A percentile compares a stretch with the other conserved stretches of the same genome.
Conservation (phyloP, 92 coral and sea anemone species). For the Pocillopora grandis region DNA sequence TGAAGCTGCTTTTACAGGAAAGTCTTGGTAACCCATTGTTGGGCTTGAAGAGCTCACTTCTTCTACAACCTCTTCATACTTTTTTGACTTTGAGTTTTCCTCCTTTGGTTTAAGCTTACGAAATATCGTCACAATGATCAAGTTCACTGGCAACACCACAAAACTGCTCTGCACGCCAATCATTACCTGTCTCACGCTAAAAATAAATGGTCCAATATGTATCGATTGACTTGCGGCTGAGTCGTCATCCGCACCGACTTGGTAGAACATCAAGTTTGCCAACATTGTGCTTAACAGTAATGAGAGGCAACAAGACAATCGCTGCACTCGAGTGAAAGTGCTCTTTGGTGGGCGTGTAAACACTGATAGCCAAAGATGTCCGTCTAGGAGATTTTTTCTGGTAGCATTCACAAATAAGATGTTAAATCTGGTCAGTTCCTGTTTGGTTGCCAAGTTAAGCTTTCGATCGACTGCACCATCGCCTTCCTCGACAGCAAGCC, state of each 20-base stretch:
- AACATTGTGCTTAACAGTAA: conserved; percentile 81
- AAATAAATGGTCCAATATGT: conserved; percentile 76
- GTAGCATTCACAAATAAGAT: conserved; percentile 86
- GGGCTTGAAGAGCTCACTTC: neutral
- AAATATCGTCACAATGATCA: conserved; percentile 83
- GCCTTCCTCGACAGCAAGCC: conserved; percentile 93
- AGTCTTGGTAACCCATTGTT: neutral
- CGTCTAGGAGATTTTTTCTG: conserved; percentile 87
- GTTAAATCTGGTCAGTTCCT: conserved; percentile 84
- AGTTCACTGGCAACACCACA: conserved; percentile 83
- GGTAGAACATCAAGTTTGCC: conserved; percentile 90
- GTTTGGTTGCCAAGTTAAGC: conserved; percentile 62
- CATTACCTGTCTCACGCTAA: conserved; percentile 73
- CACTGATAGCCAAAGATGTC: conserved; percentile 94
- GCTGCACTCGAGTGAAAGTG: conserved; percentile 90
- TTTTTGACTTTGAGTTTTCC: conserved; percentile 48
- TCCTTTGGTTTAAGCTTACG: conserved; percentile 84
- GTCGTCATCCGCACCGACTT: conserved; percentile 57
- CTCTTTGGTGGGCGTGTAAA: conserved; percentile 91
- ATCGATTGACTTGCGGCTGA: conserved; percentile 57
- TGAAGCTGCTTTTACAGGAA: neutral
- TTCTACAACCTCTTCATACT: conserved; percentile 52
- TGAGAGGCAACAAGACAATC: conserved; percentile 89
- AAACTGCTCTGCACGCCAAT: conserved; percentile 86
- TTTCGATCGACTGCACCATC: conserved; percentile 80